These are phyloP conservation scores for Bubo bubo DNA, from an alignment of 2,113 vertebrate species.

Conservation along the genomic window DNA sequence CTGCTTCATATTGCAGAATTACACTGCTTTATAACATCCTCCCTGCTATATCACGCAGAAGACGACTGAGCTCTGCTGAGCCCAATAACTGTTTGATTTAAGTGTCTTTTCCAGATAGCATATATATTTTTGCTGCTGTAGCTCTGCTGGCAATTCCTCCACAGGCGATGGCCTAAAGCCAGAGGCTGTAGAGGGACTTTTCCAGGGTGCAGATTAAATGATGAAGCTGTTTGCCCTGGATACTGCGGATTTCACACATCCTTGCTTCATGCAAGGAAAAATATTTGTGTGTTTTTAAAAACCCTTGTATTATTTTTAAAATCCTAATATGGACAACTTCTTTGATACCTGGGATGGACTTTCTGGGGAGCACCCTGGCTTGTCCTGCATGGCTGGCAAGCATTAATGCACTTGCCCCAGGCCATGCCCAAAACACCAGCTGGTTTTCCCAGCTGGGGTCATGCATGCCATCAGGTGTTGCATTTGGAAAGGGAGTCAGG, in stretches of 20 bases:
- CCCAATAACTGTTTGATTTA: not conserved
- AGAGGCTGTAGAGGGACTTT: not conserved
- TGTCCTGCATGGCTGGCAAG: not conserved
- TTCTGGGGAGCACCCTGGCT: not conserved
- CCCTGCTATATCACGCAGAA: not conserved
- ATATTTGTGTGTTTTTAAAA: too few species aligned
- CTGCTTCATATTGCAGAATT: not conserved
- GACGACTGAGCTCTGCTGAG: not conserved
- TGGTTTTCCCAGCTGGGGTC: not conserved
- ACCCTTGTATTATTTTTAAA: not conserved
- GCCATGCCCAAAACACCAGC: too few species aligned
- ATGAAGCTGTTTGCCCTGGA: not conserved
- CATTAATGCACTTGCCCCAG: accelerated
- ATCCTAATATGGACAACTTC: not conserved
- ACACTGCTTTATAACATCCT: not conserved
- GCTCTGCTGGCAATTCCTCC: not conserved
- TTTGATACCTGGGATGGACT: not conserved
- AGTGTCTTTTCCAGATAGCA: not conserved
- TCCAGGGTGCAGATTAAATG: not conserved
- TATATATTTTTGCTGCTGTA: not conserved
- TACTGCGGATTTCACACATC: not conserved
- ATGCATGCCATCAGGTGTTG: accelerated
- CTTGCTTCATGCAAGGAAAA: accelerated
- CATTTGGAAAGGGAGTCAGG: accelerated
- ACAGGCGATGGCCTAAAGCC: not conserved